Percentiles rank a stretch among this genome's conserved stretches.
These are phyloP conservation scores for Zygogramma bicolorata DNA, from an alignment of 2,888 invertebrate genomes.

Conservation along the genomic window DNA sequence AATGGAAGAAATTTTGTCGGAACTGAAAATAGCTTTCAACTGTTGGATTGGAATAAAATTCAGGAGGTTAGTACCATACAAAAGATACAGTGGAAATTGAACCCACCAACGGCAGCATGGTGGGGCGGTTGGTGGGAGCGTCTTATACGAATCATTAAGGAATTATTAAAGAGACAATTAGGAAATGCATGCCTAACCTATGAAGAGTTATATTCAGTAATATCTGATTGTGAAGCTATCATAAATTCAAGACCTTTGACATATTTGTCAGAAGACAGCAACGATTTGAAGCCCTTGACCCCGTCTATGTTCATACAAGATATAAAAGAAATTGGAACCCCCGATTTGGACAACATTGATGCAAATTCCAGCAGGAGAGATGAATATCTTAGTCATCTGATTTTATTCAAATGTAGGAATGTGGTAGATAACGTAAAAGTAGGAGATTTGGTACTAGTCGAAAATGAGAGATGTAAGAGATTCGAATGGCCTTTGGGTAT, in stretches of 20 bases:
- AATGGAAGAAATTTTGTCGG: background rate
- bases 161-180: background rate
- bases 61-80: background rate
- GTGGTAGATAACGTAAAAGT: background rate
- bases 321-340: background rate
- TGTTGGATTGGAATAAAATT: background rate
- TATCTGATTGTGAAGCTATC: background rate
- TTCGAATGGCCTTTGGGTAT: too few relatives aligned
- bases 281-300: background rate
- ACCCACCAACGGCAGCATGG: background rate
- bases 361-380: background rate
- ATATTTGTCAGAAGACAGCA: background rate
- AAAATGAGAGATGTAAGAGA: too few relatives aligned
- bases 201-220: background rate
- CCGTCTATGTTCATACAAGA: background rate
- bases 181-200: background rate
- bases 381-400: background rate
- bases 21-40: background rate
- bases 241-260: background rate
- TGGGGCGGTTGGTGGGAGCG: conserved; percentile 9
- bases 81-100: conserved; percentile 3
- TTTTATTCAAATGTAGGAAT: background rate
- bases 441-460: background rate
- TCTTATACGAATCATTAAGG: background rate
- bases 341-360: background rate